Conservation (phyloP, 2,113 vertebrate species). For the Axis porcinus region DNA sequence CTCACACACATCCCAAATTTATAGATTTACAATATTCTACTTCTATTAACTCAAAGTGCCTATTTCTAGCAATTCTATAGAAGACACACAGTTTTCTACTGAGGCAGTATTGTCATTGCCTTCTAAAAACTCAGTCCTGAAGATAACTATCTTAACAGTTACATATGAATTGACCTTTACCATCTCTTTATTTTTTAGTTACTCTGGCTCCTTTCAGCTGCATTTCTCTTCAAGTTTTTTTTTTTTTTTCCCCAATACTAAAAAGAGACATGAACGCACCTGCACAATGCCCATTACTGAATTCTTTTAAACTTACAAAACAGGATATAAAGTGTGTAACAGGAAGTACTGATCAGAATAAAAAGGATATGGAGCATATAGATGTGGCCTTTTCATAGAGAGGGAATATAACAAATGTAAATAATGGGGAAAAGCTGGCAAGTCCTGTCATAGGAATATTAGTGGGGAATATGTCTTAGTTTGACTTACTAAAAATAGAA, state of each 20-base stretch:
- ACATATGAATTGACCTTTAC: neutral
- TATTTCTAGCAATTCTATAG: neutral
- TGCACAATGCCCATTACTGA: neutral
- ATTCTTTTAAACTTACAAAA: neutral
- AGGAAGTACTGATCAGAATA: neutral
- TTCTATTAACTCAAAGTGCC: neutral
- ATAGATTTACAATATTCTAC: neutral
- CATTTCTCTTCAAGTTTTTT: neutral
- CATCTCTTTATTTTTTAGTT: neutral
- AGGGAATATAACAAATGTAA: neutral
- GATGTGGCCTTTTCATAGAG: neutral
- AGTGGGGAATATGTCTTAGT: neutral
- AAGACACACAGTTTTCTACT: neutral
- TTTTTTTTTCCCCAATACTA: neutral
- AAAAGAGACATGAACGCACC: neutral
- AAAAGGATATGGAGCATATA: neutral
- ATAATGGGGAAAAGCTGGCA: neutral
- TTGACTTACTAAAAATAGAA: conserved; percentile 1
- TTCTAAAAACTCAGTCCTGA: neutral
- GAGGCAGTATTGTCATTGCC: neutral
- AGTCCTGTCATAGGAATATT: neutral
- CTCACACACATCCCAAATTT: neutral
- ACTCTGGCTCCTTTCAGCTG: neutral
- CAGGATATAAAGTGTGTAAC: neutral
- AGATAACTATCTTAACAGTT: neutral